Evolutionary conservation across 2,888 invertebrate genomes (phyloP).

Genomic region (Epistrophe eligans): DNA sequence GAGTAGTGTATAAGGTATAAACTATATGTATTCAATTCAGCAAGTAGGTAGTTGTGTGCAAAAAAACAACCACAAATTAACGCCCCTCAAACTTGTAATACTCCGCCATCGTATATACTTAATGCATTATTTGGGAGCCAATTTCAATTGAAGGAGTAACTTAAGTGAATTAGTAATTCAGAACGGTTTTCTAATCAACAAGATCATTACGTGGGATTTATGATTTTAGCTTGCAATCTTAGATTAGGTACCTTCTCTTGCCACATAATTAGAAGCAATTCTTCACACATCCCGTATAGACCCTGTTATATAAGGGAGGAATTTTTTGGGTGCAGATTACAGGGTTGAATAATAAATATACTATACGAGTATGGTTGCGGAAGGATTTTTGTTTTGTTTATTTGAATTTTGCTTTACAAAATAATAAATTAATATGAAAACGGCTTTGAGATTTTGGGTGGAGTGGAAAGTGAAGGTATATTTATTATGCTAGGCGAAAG

Average conservation of each 20-base stretch:
- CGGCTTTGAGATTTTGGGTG: not conserved
- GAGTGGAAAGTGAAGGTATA: not conserved
- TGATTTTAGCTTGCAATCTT: constrained; percentile 11
- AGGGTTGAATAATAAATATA: constrained; percentile 13
- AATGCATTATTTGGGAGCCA: constrained; percentile 34
- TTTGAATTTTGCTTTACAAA: not conserved
- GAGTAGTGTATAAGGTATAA: constrained; percentile 4
- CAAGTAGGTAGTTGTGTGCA: constrained; percentile 1
- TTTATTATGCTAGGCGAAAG: not conserved
- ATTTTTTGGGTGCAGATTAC: not conserved
- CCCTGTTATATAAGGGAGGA: not conserved
- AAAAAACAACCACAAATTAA: constrained; percentile 7
- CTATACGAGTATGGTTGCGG: not conserved
- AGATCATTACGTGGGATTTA: constrained; percentile 44
- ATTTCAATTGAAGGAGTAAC: constrained; percentile 30
- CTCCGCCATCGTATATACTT: not conserved
- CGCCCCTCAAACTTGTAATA: constrained; percentile 3
- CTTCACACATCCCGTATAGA: constrained; percentile 1
- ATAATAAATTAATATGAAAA: constrained; percentile 1
- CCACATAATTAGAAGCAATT: constrained; percentile 27
- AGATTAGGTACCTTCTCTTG: not conserved
- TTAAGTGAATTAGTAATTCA: constrained; percentile 15
- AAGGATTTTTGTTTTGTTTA: constrained; percentile 9
- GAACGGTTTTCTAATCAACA: constrained; percentile 39
- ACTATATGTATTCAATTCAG: constrained; percentile 27